Evolutionary conservation across 2,797 vertebrate species (phyloP).

Genomic region (Antrozous pallidus): DNA sequence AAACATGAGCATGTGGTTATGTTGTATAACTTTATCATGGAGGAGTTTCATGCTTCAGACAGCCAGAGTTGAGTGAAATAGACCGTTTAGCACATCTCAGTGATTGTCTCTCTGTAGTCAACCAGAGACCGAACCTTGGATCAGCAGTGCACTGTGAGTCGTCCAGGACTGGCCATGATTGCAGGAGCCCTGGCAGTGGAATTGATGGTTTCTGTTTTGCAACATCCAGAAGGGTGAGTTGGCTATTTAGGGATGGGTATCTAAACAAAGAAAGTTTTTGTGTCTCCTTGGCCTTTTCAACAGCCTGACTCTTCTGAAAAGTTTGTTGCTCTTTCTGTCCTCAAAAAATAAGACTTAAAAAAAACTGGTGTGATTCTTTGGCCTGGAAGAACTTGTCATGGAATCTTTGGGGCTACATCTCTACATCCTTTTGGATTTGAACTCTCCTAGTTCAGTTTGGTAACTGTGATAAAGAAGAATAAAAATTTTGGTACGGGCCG

Average conservation of each 20-base stretch:
- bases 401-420: not conserved
- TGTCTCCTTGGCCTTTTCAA: not conserved
- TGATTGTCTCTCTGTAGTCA: conserved; percentile 85
- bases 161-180: conserved; percentile 96
- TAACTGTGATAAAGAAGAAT: not conserved
- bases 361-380: not conserved
- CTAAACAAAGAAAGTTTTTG: not conserved
- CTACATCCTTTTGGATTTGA: not conserved
- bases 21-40: not conserved
- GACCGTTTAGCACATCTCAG: not conserved
- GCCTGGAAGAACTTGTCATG: not conserved
- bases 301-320: not conserved
- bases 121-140: conserved; percentile 96
- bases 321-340: not conserved
- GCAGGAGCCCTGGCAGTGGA: conserved; percentile 97
- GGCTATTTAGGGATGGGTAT: not conserved
- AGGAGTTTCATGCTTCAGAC: not conserved
- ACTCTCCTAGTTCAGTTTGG: not conserved
- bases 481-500: not conserved
- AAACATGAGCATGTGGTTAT: not conserved
- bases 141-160: conserved; percentile 98
- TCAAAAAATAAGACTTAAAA: not conserved
- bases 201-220: conserved; percentile 96
- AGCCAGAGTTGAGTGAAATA: not conserved
- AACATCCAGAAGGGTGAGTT: conserved; percentile 95